These are phyloP conservation scores for Turritopsis dohrnii DNA, from an alignment of 30 jellyfish, hydroid and myxozoan genomes.

Conservation along the genomic window DNA sequence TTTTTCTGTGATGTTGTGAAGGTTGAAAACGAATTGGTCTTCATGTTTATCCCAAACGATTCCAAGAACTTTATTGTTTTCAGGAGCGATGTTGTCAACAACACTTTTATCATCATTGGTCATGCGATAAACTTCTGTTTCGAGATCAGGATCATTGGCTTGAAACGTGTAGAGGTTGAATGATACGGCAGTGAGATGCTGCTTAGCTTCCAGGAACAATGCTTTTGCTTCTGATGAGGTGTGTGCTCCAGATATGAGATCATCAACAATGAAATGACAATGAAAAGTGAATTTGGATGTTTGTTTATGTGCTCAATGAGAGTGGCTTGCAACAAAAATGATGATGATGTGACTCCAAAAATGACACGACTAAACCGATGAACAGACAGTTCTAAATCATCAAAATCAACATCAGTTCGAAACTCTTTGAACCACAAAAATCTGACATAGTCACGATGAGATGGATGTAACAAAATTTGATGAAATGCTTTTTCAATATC, in stretches of 20 bases:
- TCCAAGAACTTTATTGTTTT: neutral
- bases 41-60: neutral
- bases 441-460: neutral
- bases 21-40: neutral
- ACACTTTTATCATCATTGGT: neutral
- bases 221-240: neutral
- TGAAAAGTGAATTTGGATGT: neutral
- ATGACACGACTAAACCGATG: conserved; percentile 8
- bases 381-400: neutral
- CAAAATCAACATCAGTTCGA: neutral
- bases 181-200: no score
- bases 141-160: neutral
- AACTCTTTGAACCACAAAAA: neutral
- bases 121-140: neutral
- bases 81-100: neutral
- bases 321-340: conserved; percentile 15
- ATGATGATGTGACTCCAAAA: conserved; percentile 23
- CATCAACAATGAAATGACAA: neutral
- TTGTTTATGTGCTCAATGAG: neutral
- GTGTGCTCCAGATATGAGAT: neutral
- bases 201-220: neutral
- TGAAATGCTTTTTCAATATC: conserved; percentile 6
- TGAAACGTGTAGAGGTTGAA: no score
- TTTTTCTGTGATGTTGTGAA: neutral
- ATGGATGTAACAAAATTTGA: neutral